Conservation (phyloP, 2,888 invertebrate genomes). For the Latheticus oryzae region DNA sequence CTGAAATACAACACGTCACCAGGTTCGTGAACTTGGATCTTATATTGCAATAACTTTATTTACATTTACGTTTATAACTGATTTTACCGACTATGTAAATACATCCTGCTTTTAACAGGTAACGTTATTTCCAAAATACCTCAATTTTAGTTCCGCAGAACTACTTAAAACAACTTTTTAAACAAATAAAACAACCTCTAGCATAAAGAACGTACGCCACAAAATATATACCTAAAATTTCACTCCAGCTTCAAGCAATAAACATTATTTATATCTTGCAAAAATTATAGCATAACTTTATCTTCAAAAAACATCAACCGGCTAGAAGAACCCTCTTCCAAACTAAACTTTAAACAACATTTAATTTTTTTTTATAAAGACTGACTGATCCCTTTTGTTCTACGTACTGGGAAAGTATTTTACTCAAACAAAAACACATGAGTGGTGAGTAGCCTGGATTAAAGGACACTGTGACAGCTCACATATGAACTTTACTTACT, state of each 20-base stretch:
- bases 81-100: constrained; percentile 24
- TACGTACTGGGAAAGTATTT: no score
- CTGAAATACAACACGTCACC: constrained; percentile 36
- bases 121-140: constrained; percentile 19
- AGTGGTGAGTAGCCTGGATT: no score
- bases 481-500: no score
- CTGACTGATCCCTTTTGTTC: no score
- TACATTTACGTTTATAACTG: constrained; percentile 25
- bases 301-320: no score
- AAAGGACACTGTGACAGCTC: no score
- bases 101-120: constrained; percentile 20
- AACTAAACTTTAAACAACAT: no score
- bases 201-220: constrained; percentile 11
- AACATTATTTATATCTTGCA: constrained; percentile 26
- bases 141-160: constrained; percentile 17
- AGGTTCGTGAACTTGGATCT: constrained; percentile 40
- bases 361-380: no score
- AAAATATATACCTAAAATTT: constrained; percentile 21
- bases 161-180: constrained; percentile 20
- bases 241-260: constrained; percentile 4
- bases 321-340: no score
- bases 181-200: constrained; percentile 33
- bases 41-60: constrained; percentile 38
- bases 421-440: no score
- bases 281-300: no score